A percentile compares a stretch with the other conserved stretches of the same genome.
Conservation (phyloP, 2,888 invertebrate species). For the Ophonus ardosiacus region DNA sequence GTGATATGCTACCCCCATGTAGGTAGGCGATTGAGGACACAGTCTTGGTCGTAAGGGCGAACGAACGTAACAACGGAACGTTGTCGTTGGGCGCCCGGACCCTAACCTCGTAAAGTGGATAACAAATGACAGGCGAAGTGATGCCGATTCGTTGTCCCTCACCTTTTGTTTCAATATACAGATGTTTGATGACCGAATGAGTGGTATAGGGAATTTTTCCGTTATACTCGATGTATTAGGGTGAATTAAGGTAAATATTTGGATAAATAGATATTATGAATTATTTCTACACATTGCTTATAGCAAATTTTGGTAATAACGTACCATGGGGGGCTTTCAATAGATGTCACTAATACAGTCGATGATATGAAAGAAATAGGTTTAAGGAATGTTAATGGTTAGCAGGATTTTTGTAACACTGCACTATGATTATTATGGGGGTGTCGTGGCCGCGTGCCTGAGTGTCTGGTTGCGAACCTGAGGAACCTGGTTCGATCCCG, state of each 20-base stretch:
- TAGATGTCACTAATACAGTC: too few relatives aligned
- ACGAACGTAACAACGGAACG: background rate
- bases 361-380: too few relatives aligned
- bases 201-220: background rate
- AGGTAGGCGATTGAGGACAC: background rate
- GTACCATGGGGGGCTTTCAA: too few relatives aligned
- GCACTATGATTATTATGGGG: too few relatives aligned
- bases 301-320: too few relatives aligned
- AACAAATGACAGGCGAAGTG: conserved; percentile 48
- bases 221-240: background rate
- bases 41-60: background rate
- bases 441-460: too few relatives aligned
- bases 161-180: conserved; percentile 39
- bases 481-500: too few relatives aligned
- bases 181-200: conserved; percentile 35
- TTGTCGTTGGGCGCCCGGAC: conserved; percentile 4
- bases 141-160: conserved; percentile 24
- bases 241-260: background rate
- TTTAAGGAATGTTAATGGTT: too few relatives aligned
- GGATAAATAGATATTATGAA: too few relatives aligned
- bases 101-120: conserved; percentile 33
- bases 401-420: too few relatives aligned
- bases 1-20: conserved; percentile 46
- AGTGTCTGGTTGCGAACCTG: too few relatives aligned
- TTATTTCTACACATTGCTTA: too few relatives aligned